Evolutionary conservation across 2,797 vertebrate genomes (phyloP).

Genomic region (Sciurus vulgaris): DNA sequence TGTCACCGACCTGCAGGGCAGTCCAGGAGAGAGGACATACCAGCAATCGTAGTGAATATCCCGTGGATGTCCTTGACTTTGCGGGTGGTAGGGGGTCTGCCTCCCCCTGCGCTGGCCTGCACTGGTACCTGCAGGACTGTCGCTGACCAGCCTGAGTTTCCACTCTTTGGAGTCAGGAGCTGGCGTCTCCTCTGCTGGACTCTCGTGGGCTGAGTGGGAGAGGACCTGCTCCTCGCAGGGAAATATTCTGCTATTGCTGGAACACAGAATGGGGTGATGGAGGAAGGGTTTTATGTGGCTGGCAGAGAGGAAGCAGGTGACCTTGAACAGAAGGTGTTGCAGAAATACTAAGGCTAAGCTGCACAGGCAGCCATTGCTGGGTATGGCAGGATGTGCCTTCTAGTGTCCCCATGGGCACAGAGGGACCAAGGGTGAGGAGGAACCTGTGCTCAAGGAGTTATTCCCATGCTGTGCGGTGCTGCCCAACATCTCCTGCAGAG

Average conservation of each 20-base stretch:
- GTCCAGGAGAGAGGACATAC: not conserved
- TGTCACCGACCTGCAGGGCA: not conserved
- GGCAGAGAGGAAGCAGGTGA: no score
- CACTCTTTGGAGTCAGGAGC: not conserved
- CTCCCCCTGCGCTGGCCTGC: not conserved
- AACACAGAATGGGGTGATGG: no score
- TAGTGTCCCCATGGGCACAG: not conserved
- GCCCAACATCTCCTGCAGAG: not conserved
- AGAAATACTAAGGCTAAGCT: not conserved
- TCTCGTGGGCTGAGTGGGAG: not conserved
- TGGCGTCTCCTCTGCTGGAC: not conserved
- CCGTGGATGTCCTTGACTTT: not conserved
- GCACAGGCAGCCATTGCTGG: fast-evolving
- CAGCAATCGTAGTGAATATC: no score
- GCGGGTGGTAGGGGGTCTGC: fast-evolving
- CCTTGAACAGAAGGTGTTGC: not conserved
- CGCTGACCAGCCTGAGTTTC: no score
- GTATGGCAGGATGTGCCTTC: no score
- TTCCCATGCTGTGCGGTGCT: no score
- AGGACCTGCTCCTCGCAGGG: not conserved
- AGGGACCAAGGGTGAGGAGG: not conserved
- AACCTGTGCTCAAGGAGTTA: no score
- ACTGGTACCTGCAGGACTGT: not conserved
- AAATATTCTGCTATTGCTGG: no score
- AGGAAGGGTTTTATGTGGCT: not conserved